Evolutionary conservation across 1,140 invertebrate genomes (phyloP), one percentile per base, ranked within the genome.

Genomic region (Drusus annulatus): DNA sequence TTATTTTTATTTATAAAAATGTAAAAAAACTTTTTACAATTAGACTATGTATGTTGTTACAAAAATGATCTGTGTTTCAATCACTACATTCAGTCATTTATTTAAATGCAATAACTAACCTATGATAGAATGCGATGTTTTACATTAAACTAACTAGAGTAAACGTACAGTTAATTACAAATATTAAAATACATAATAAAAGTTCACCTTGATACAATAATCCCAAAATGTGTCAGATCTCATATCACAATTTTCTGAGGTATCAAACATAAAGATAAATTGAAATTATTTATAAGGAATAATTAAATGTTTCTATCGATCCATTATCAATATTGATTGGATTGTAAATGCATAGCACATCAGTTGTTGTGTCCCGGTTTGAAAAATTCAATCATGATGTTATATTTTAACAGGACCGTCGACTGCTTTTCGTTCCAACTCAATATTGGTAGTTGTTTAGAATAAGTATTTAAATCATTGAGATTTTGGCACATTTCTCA

Each of bases 1-100:
- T 74, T 74, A 56, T 74, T 56, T 74, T 16, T 71, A 71, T 28
- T 60, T 71, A 36, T 71, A 51, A 50, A 71, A 71, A 74, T 31
- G 23, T 56, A 28, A 74, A 74, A 74, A 58, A 28, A 19, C 7
- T 56, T 74, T 71, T 71, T 71, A 71, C 62, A 65, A 31, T 65
- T 74, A 74, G 16, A 74, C 51, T 74, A 74, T 74, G 54, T 74
- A 74, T 74, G 54, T 74, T 74, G 51, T 74, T 74, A 36, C 31
- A 36, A 71, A 71, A 71, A 51, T 51, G 8, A 71, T 19, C 17
- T 51, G 68, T 19, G 16, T 71, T 71, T 63, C 21, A 63, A 62
- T 58, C 5, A 36, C 31, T 36, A 36, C 31, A 36, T 36, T 36
- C 21, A 58, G 54, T 8, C 60, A 23, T 28, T 25, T 25, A 25